A percentile compares a stretch with the other conserved stretches of the same genome.
Evolutionary conservation across 2,888 invertebrate species (phyloP).

Genomic region (Creontiades dilutus): DNA sequence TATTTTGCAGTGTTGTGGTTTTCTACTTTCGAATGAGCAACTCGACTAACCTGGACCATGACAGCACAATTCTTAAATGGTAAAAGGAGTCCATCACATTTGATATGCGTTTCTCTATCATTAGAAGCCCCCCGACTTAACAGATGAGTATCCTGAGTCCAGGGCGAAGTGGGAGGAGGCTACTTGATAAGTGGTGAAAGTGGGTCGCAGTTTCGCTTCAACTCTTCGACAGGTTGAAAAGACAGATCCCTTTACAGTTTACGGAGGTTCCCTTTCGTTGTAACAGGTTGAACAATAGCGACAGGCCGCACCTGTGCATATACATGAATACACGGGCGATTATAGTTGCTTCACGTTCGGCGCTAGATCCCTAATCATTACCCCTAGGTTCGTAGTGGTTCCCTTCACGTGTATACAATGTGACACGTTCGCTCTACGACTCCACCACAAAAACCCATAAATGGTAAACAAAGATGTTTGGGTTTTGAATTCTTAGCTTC

Average conservation of each 20-base stretch:
- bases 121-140: neutral
- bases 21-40: too few species aligned
- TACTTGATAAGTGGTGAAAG: slow-evolving; percentile 43
- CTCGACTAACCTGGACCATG: too few species aligned
- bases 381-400: neutral
- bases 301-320: neutral
- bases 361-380: neutral
- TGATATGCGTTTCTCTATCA: neutral
- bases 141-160: neutral
- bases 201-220: slow-evolving; percentile 53
- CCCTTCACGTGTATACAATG: too few species aligned
- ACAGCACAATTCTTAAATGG: too few species aligned
- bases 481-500: too few species aligned
- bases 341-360: neutral
- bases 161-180: neutral
- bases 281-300: slow-evolving; percentile 13
- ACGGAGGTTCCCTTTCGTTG: slow-evolving; percentile 14
- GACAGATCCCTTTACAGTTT: neutral
- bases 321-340: neutral
- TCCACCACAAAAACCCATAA: too few species aligned
- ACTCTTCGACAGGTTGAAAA: slow-evolving; percentile 41
- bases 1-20: too few species aligned
- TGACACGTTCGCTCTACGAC: too few species aligned
- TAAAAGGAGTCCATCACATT: too few species aligned
- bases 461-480: too few species aligned